Base-by-base conservation (phyloP, 2,797 vertebrate species). In the Rousettus madagascariensis region DNA sequence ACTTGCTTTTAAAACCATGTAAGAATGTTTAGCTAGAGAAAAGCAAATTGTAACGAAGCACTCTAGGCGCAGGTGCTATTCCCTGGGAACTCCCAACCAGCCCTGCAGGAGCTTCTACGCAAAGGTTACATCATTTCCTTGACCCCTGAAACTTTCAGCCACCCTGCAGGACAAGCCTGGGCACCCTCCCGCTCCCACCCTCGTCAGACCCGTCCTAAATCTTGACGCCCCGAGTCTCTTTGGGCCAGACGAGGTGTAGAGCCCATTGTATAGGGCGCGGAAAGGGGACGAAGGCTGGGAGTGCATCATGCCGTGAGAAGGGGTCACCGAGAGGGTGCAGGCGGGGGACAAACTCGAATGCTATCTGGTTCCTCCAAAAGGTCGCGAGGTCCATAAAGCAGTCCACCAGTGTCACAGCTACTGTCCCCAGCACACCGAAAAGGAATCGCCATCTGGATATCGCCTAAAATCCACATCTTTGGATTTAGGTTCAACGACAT, bases 11-110 rank as follows among this genome's bases (percentile, higher is more conserved):
- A 79, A 95, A 90, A 16, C 86, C 65, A 33, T 5, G 66, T 46
- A 69, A 84, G 80, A 69, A 82, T 17, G 24, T 65, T 82, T 51
- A 43, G 87, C 38, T 63, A 30, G 74, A 83, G 38, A 68, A 80
- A 92, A 89, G 85, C 13, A 38, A 77, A 75, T 2, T 41, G 43
- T 38, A 82, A 89, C 66, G 61, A 85, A 86, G 91, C 92, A 6
- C 15, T 49, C 49, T 3, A 5, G 46, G 16, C 13, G 46, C 15
- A 16, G 75, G 43, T 10, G 49, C 63, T 2, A 6, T 46, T 28
- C 75, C 17, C 78, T 12, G 33, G 65, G 57, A 38, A 46, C 59
- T 15, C 26, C 28, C 28, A 84, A 77, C 49, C 10, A 94, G 53
- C 30, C 8, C 36, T 68, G 26, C 33, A 36, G 1, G 24, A 49